Conservation (phyloP, 1,140 invertebrate species). For the Apolygus lucorum region DNA sequence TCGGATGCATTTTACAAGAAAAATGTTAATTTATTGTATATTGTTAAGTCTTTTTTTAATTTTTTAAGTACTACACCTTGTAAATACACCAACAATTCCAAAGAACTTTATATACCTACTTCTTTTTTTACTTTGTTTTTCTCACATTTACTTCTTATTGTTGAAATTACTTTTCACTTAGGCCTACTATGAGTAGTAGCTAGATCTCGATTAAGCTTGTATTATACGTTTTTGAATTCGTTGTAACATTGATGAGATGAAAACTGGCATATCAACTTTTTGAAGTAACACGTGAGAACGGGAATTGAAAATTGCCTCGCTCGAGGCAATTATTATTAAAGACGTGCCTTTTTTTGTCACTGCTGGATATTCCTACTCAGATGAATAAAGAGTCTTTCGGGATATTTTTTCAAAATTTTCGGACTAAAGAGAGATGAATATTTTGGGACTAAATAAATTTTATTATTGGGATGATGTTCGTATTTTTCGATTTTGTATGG, state of each 20-base stretch:
- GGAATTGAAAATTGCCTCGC: too few species aligned
- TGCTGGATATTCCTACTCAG: too few species aligned
- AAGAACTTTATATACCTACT: background rate
- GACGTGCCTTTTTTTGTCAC: background rate
- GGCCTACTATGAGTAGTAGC: background rate
- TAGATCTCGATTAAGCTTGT: background rate
- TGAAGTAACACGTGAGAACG: too few species aligned
- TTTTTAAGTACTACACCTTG: background rate
- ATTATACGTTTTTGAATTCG: background rate
- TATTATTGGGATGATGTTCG: too few species aligned
- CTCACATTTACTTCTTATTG: too few species aligned
- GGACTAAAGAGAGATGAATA: too few species aligned
- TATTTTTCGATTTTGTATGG: too few species aligned
- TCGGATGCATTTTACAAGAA: background rate
- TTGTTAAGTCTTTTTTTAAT: background rate
- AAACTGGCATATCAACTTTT: background rate
- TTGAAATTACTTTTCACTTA: too few species aligned
- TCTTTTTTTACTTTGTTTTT: background rate
- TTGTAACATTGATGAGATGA: background rate
- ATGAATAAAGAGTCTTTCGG: too few species aligned
- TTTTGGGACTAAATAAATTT: too few species aligned
- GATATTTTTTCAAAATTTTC: too few species aligned
- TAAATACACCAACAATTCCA: slow-evolving; percentile 10
- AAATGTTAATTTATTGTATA: background rate
- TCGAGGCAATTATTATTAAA: background rate